Evolutionary conservation across 2,888 invertebrate species (phyloP), one percentile per base, ranked within the genome.

Genomic region (Tribolium freemani): DNA sequence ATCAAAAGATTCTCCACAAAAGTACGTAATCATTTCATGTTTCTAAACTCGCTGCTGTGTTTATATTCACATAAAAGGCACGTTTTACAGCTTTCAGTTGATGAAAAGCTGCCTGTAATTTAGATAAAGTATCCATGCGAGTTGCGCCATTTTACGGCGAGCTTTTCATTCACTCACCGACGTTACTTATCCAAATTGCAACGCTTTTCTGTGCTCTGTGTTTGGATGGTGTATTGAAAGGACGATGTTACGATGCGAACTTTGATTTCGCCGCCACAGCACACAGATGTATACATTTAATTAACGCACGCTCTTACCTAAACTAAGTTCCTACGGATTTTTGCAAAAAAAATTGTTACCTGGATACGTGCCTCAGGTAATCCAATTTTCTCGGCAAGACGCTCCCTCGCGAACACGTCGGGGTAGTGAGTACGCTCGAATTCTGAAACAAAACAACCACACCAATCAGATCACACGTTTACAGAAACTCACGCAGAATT

Each of bases 321-420:
- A 56, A 56, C 61, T 58, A 69, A 69, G 51, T 63, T 66, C 60
- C 73, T 70, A 73, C 66, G 66, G 73, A 64, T 73, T 57, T 64
- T 69, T 69, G 64, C 44, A 83, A 86, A 86, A 86, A 85, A 86
- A 86, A 83, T 84, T 92, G 93, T 92, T 92, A 97, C 97, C 95
- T 98, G 97, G 92, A 98, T 98, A 93, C 97, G 93, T 90, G 97
- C 97, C 93, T 97, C 97, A 89, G 97, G 97, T 89, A 98, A 94
- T 91, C 96, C 96, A 89, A 98, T 98, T 92, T 97, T 97, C 90
- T 94, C 95, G 78, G 98, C 97, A 87, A 98, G 91, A 88, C 96
- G 91, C 88, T 98, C 98, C 83, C 98, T 90, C 79, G 97, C 97
- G 88, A 97, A 98, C 80, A 98, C 97, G 89, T 98, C 97, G 77